Evolutionary conservation across 2,888 invertebrate genomes (phyloP), one percentile per base, ranked within the genome.

Genomic region (Calephelis perditalis): DNA sequence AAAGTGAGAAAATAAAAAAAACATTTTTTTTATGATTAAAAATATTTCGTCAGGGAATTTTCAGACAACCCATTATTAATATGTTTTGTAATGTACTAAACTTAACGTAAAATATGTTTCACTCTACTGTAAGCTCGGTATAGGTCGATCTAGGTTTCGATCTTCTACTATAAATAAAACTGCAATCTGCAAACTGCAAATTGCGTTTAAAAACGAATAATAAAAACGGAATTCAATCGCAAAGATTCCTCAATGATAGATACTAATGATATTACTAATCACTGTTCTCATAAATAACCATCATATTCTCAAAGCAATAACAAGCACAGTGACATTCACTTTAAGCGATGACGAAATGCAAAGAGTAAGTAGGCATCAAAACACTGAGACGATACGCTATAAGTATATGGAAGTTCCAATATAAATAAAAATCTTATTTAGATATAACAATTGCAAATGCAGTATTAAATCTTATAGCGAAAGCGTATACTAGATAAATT

Each of bases 281-380:
- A 62, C 58, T 67, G 69, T 71, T 72, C 72, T 79, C 75, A 79
- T 79, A 76, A 81, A 82, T 82, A 72, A 75, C 74, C 74, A 57
- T 77, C 74, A 77, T 77, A 79, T 75, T 81, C 75, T 72, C 73
- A 68, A 70, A 71, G 73, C 73, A 74, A 72, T 81, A 80, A 81
- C 79, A 77, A 82, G 81, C 76, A 73, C 74, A 73, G 72, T 69
- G 74, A 76, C 79, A 84, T 82, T 81, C 79, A 81, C 75, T 69
- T 67, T 67, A 72, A 64, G 68, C 67, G 72, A 71, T 79, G 78
- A 78, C 73, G 77, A 79, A 79, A 79, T 70, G 69, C 71, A 76
- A 78, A 78, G 79, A 80, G 66, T 59, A 57, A 70, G 66, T 64
- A 77, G 76, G 71, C 71, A 77, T 74, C 75, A 73, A 74, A 73